Conservation (phyloP, 2,797 vertebrate genomes). For the Avahi laniger region DNA sequence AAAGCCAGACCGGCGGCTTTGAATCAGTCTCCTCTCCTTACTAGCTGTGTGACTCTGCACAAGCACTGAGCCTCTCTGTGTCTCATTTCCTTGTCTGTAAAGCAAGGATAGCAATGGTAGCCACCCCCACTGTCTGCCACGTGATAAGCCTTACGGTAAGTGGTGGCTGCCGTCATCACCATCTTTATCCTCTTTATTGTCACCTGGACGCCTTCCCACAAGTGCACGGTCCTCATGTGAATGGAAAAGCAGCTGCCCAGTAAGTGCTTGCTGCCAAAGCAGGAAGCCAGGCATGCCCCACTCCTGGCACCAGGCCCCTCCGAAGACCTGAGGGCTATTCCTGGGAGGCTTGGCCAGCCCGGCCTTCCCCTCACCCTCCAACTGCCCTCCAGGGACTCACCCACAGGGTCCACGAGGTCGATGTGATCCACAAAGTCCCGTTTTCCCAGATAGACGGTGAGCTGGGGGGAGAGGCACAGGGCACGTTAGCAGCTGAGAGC, state of each 20-base stretch:
- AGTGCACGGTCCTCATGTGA: background rate
- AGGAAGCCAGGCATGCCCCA: background rate
- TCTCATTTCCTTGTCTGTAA: background rate
- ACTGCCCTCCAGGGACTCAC: slow-evolving; percentile 82
- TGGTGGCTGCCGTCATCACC: background rate
- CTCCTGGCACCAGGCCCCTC: background rate
- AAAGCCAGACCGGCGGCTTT: background rate
- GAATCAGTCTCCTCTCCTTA: background rate
- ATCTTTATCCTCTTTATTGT: rapidly evolving
- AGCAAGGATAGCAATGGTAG: background rate
- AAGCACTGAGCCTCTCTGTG: background rate
- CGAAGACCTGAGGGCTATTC: background rate
- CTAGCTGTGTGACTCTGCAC: background rate
- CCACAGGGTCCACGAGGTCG: slow-evolving; percentile 94
- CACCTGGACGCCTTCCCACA: background rate
- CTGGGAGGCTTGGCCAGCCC: background rate
- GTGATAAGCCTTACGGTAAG: background rate
- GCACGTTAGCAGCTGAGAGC: background rate
- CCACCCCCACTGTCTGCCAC: background rate
- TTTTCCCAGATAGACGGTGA: slow-evolving; percentile 97
- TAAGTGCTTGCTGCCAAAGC: background rate
- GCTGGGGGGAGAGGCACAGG: slow-evolving; percentile 81
- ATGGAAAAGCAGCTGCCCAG: background rate
- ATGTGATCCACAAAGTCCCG: slow-evolving; percentile 97
- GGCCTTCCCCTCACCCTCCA: background rate